Percentiles rank a stretch among this genome's conserved stretches.
Conservation (phyloP, 2,797 vertebrate genomes). For the Sebastes melanostomus region DNA sequence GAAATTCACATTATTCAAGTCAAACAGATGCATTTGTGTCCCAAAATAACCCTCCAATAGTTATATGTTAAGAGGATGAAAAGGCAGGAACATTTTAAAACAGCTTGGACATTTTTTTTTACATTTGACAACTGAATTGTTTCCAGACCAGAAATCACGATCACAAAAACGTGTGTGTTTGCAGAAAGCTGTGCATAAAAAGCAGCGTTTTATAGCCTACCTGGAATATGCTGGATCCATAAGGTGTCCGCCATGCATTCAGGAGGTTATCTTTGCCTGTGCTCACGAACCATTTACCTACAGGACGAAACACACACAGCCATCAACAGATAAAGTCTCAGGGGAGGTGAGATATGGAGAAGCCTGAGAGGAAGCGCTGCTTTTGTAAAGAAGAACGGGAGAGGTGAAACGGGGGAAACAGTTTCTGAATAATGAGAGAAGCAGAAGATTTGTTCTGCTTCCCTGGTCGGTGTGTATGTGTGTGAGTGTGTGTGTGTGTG, state of each 20-base stretch:
- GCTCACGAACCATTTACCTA: conserved; percentile 85
- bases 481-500: not conserved
- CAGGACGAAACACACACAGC: conserved; percentile 55
- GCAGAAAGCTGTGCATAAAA: not conserved
- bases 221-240: conserved; percentile 85
- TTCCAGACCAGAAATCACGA: not conserved
- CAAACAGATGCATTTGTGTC: not conserved
- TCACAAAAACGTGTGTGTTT: not conserved
- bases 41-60: not conserved
- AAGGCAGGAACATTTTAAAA: not conserved
- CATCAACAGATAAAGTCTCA: conserved; percentile 55
- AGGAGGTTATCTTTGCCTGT: conserved; percentile 88
- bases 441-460: conserved; percentile 48
- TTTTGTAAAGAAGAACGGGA: conserved; percentile 12
- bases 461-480: not conserved
- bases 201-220: conserved; percentile 36
- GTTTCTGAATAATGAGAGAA: conserved; percentile 44
- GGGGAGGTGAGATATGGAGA: conserved; percentile 41
- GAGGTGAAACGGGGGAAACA: conserved; percentile 8
- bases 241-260: conserved; percentile 89
- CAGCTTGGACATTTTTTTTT: not conserved
- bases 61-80: not conserved
- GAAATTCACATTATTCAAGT: not conserved
- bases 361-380: conserved; percentile 10
- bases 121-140: not conserved